Conservation (phyloP, 35 echinoderm and acorn worm genomes). For the Apostichopus japonicus region DNA sequence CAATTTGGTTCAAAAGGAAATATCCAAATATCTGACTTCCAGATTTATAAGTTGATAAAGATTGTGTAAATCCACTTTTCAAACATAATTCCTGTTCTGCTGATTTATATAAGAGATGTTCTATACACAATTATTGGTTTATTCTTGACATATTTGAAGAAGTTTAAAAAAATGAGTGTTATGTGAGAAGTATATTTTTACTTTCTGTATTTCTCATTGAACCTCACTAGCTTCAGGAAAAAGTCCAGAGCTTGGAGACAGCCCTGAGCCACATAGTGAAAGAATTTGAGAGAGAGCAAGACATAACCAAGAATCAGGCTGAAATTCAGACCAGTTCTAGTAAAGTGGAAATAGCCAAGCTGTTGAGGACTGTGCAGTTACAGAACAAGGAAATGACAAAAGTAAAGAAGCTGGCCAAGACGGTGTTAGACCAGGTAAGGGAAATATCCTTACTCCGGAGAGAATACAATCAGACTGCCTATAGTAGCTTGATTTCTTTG, state of each 20-base stretch:
- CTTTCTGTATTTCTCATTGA: slow-evolving; percentile 1
- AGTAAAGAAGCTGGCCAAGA: slow-evolving; percentile 93
- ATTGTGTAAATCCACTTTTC: no score
- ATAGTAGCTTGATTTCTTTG: no score
- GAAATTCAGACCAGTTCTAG: slow-evolving; percentile 81
- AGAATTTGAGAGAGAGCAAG: slow-evolving; percentile 93
- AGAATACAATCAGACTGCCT: no score
- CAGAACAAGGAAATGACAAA: slow-evolving; percentile 98
- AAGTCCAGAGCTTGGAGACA: slow-evolving; percentile 82
- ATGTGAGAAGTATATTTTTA: slow-evolving; percentile 48
- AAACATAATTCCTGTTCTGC: neutral
- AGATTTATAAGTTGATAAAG: no score
- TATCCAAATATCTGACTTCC: no score
- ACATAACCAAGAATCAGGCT: slow-evolving; percentile 69
- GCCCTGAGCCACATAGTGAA: slow-evolving; percentile 90
- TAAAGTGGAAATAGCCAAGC: slow-evolving; percentile 95
- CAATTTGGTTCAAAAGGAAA: no score
- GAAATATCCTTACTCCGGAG: neutral
- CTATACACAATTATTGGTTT: neutral
- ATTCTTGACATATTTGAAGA: slow-evolving; percentile 64
- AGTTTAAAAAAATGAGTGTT: slow-evolving; percentile 65
- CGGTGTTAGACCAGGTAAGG: slow-evolving; percentile 93
- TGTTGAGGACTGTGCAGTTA: slow-evolving; percentile 91
- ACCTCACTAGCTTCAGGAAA: slow-evolving; percentile 72
- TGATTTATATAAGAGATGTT: neutral